Conservation (phyloP, 2,113 vertebrate genomes). For the Poeciliopsis prolifica region DNA sequence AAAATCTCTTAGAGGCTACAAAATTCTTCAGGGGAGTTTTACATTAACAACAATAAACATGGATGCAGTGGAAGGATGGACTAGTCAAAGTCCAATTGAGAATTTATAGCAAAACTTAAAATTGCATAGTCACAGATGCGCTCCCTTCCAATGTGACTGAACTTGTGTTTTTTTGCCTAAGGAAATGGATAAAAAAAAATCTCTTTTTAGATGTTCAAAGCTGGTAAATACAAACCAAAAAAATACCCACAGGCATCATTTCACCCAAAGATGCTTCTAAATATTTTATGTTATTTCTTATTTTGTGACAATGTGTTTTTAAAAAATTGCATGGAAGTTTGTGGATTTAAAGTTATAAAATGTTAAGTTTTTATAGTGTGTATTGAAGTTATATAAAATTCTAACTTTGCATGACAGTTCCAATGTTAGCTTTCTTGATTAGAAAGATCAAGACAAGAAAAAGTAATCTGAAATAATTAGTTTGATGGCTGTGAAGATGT, state of each 20-base stretch:
- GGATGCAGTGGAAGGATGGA: neutral
- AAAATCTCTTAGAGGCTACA: neutral
- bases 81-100: neutral
- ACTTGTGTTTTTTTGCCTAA: neutral
- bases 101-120: neutral
- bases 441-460: neutral
- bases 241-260: neutral
- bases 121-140: neutral
- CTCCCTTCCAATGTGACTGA: neutral
- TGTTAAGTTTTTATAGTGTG: too few relatives aligned
- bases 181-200: neutral
- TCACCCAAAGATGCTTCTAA: neutral
- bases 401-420: conserved; percentile 8
- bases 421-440: neutral
- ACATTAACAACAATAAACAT: neutral
- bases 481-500: neutral
- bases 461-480: neutral
- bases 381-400: conserved; percentile 7
- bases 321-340: neutral
- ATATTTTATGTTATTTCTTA: neutral
- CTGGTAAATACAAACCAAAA: neutral
- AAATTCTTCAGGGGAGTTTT: neutral
- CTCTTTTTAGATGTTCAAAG: neutral
- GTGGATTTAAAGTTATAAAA: too few relatives aligned
- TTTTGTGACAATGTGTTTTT: neutral